phyloP scores from a whole-genome alignment of 2,113 vertebrate genomes.

The Neogale vison region DNA sequence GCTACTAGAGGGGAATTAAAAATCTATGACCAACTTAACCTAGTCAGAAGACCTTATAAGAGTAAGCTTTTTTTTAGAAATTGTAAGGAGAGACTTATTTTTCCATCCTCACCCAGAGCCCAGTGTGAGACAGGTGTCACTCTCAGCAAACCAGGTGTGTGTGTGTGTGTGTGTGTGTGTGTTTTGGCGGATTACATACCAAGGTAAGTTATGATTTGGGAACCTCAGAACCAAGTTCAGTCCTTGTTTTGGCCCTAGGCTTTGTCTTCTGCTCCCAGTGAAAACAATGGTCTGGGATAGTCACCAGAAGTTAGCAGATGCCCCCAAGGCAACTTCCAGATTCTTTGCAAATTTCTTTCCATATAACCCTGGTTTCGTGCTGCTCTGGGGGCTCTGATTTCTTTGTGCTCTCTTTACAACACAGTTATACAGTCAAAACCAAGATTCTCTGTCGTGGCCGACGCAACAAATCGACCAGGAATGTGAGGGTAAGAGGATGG shows the following conservation, averaged over 20 bases:
- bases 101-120: background rate
- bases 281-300: background rate
- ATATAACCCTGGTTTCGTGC: background rate
- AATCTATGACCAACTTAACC: slow-evolving; percentile 12
- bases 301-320: background rate
- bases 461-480: too few relatives aligned
- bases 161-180: background rate
- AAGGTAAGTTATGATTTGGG: background rate
- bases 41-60: background rate
- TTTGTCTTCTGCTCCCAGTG: background rate
- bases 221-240: background rate
- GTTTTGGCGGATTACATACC: background rate
- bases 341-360: background rate
- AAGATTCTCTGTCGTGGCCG: background rate
- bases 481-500: too few relatives aligned
- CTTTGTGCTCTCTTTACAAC: background rate
- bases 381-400: background rate
- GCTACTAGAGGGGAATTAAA: background rate
- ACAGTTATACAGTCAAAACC: background rate
- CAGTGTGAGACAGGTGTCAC: background rate
- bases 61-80: background rate
- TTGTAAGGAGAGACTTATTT: background rate
- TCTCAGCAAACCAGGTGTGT: background rate
- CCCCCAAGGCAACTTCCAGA: background rate
- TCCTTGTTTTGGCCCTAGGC: background rate